phyloP scores from a whole-genome alignment of 2,797 vertebrate genomes.

The Hyperoplus lanceolatus region DNA sequence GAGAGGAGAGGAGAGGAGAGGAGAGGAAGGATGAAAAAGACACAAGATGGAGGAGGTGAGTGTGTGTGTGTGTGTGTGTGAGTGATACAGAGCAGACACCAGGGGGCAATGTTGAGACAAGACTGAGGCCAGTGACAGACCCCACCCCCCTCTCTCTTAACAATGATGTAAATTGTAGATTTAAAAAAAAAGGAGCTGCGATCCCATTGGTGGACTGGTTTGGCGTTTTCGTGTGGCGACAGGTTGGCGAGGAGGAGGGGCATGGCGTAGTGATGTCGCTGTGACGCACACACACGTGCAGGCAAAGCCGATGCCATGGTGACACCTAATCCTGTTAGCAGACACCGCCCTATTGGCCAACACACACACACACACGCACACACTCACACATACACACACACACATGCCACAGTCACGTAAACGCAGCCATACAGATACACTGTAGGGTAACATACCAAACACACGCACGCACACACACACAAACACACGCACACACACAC shows the following conservation, averaged over 20 bases:
- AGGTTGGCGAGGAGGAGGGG: conserved; percentile 56
- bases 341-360: conserved; percentile 59
- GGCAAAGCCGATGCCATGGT: conserved; percentile 52
- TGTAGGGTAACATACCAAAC: conserved; percentile 91
- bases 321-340: conserved; percentile 59
- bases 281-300: conserved; percentile 32
- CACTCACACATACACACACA: conserved; percentile 18
- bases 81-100: conserved; percentile 28
- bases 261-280: conserved; percentile 24
- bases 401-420: conserved; percentile 21
- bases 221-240: conserved; percentile 42
- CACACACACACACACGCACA: conserved; percentile 12
- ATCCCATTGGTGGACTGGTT: conserved; percentile 52
- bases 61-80: neutral
- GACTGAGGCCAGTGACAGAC: conserved; percentile 19
- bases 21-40: neutral
- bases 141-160: neutral
- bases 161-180: conserved; percentile 16
- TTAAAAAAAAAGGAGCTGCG: neutral
- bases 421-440: conserved; percentile 45
- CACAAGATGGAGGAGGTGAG: neutral
- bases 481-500: too few species aligned
- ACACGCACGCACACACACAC: neutral
- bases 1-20: conserved; percentile 39
- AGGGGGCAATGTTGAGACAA: conserved; percentile 79